Conservation (phyloP, 2,113 vertebrate genomes). For the Varanus salvator region DNA sequence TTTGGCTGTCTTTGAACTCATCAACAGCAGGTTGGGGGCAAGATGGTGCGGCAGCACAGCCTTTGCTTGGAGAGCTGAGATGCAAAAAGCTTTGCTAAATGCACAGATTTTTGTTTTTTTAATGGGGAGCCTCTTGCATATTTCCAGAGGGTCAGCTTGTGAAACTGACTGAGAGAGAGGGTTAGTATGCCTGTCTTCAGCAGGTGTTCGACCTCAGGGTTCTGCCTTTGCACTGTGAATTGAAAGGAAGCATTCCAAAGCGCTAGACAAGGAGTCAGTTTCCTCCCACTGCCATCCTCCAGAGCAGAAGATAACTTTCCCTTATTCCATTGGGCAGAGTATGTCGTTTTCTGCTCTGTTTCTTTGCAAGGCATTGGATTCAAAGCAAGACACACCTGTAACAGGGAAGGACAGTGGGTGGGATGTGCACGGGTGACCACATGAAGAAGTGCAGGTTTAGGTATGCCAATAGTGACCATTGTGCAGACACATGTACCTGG, state of each 20-base stretch:
- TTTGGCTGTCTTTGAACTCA: neutral
- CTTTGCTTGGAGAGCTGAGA: neutral
- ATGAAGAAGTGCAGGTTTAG: neutral
- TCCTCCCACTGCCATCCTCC: too few relatives aligned
- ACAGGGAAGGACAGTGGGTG: neutral
- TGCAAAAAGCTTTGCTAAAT: neutral
- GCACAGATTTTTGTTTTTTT: neutral
- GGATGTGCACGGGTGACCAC: neutral
- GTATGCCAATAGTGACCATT: neutral
- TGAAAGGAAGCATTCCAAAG: neutral
- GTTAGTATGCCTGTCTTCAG: neutral
- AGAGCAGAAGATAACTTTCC: neutral
- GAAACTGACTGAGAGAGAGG: neutral
- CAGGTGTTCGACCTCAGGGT: neutral
- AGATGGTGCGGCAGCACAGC: neutral
- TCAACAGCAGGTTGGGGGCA: neutral
- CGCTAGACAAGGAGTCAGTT: neutral
- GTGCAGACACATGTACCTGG: too few relatives aligned
- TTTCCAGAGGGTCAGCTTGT: neutral
- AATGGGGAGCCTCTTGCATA: neutral
- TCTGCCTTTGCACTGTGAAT: neutral
- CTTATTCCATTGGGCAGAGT: neutral
- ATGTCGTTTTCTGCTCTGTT: neutral
- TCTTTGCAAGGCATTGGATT: neutral
- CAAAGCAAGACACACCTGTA: neutral